Percentiles rank a stretch among this genome's conserved stretches.
Conservation (phyloP, 2,113 vertebrate species). For the Emydocephalus ijimae region DNA sequence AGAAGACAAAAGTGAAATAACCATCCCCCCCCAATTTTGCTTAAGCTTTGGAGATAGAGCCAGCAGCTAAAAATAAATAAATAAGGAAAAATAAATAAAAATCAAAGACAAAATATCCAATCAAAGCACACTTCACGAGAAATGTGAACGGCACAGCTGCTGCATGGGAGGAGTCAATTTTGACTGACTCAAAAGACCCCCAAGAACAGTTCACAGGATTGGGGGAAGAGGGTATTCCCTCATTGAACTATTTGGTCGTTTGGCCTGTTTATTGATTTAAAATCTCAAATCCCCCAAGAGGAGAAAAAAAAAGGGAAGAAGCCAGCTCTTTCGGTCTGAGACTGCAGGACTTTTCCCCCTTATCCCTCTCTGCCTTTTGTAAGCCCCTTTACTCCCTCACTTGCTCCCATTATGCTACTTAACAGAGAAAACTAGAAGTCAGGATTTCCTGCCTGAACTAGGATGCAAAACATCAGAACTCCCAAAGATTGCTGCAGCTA, state of each 20-base stretch:
- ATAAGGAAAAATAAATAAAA: background rate
- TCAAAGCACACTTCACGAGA: constrained; percentile 73
- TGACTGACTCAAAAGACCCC: constrained; percentile 68
- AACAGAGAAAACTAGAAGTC: background rate
- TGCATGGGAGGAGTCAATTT: constrained; percentile 71
- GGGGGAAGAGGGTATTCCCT: constrained; percentile 34
- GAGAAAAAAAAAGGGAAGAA: constrained; percentile 65
- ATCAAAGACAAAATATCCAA: constrained; percentile 54
- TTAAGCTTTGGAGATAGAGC: constrained; percentile 84
- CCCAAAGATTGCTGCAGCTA: too few species aligned
- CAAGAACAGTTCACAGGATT: constrained; percentile 13
- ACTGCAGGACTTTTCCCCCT: constrained; percentile 64
- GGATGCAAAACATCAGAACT: background rate
- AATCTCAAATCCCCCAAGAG: constrained; percentile 56
- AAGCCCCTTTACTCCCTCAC: constrained; percentile 18
- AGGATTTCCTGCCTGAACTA: background rate
- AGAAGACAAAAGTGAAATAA: constrained; percentile 72
- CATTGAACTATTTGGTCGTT: constrained; percentile 21
- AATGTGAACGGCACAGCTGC: constrained; percentile 75
- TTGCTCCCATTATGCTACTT: fast-evolving
- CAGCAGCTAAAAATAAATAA: constrained; percentile 76
- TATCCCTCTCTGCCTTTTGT: constrained; percentile 50
- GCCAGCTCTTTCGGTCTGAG: constrained; percentile 78
- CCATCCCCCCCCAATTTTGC: constrained; percentile 66
- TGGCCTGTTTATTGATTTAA: constrained; percentile 39